Evolutionary conservation across 2,888 invertebrate genomes (phyloP).

Genomic region (Theristus sp.): DNA sequence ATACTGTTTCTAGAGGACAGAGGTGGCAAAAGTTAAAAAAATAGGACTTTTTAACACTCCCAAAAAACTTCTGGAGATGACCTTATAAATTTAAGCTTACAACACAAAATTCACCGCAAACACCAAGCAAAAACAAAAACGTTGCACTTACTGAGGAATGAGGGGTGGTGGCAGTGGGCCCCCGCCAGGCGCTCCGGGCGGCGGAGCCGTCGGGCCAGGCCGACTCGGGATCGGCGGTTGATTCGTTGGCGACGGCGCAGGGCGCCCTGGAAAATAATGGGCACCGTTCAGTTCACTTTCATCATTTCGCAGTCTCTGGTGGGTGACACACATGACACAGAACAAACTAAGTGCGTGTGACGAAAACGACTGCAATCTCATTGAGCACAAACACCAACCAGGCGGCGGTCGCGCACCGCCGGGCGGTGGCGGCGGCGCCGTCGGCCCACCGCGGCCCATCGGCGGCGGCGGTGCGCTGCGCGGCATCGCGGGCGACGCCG

Average conservation of each 20-base stretch:
- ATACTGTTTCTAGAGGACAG: too few species aligned
- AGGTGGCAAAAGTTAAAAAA: too few species aligned
- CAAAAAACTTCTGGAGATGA: too few species aligned
- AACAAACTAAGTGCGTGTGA: too few species aligned
- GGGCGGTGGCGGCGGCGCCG: slow-evolving; percentile 11
- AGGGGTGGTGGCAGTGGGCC: slow-evolving; percentile 9
- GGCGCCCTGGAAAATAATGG: background rate
- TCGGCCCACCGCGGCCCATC: background rate
- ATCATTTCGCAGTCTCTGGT: too few species aligned
- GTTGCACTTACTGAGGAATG: slow-evolving; percentile 9
- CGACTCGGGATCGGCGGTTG: slow-evolving; percentile 17
- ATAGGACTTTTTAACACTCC: too few species aligned
- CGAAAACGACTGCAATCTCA: too few species aligned
- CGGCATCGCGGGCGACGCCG: background rate
- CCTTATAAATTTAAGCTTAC: too few species aligned
- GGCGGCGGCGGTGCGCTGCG: background rate
- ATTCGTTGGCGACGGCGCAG: background rate
- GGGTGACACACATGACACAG: too few species aligned
- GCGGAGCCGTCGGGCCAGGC: slow-evolving; percentile 15
- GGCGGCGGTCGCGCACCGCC: slow-evolving; percentile 14
- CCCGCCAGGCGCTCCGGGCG: background rate
- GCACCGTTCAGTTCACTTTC: too few species aligned
- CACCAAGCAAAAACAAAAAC: background rate
- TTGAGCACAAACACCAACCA: too few species aligned
- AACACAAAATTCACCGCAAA: background rate